Conservation (phyloP, 2,888 invertebrate genomes). For the Pachycephus smyrnensis region DNA sequence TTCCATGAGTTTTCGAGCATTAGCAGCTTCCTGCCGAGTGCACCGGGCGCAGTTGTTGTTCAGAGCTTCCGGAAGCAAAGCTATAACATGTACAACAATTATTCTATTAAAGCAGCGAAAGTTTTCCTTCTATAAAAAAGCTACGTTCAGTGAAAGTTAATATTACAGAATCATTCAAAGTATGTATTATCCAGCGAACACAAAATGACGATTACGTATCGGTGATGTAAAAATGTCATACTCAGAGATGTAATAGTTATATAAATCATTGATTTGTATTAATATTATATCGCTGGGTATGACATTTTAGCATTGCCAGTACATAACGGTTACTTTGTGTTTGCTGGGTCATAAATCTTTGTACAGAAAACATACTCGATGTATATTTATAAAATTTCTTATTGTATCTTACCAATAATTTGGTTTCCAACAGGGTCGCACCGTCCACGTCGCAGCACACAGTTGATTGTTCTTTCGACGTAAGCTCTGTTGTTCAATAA, state of each 20-base stretch:
- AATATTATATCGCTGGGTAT: no score
- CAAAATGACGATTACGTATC: no score
- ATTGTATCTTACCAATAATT: constrained; percentile 70
- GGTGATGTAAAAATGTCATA: not conserved
- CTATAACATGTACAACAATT: constrained; percentile 49
- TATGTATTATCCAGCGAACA: not conserved
- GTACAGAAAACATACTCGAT: not conserved
- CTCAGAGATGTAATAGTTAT: not conserved
- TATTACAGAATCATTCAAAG: not conserved
- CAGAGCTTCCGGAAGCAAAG: constrained; percentile 71
- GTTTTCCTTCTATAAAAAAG: not conserved
- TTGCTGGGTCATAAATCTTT: not conserved
- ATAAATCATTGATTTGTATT: no score
- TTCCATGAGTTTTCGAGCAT: constrained; percentile 69
- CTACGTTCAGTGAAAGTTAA: not conserved
- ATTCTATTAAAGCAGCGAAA: not conserved
- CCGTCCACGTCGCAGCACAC: constrained; percentile 71
- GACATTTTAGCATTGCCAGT: not conserved
- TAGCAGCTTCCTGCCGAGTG: constrained; percentile 68
- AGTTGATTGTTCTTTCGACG: constrained; percentile 68
- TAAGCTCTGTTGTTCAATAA: constrained; percentile 31
- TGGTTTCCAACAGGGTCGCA: constrained; percentile 74
- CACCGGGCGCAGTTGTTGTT: constrained; percentile 70
- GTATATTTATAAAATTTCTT: not conserved
- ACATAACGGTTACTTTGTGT: not conserved